Conservation (phyloP, 2,797 vertebrate species). For the Rhinatrema bivittatum region DNA sequence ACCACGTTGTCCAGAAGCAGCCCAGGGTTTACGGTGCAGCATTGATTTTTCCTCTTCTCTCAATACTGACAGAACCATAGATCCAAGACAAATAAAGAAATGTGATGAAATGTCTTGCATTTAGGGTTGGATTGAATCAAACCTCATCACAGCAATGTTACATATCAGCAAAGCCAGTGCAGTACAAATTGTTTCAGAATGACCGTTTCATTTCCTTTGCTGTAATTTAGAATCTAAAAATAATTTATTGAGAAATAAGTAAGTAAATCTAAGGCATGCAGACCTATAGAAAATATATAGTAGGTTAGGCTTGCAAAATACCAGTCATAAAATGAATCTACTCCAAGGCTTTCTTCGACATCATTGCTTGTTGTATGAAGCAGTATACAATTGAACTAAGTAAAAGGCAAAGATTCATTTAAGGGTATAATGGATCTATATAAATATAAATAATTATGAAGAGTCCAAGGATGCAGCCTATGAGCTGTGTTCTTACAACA, state of each 20-base stretch:
- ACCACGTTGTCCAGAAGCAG: constrained; percentile 70
- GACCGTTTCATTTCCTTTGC: constrained; percentile 58
- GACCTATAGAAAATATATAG: too few species aligned
- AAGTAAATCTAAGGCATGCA: constrained; percentile 9
- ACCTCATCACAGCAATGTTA: constrained; percentile 61
- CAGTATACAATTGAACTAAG: too few species aligned
- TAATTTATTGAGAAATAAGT: constrained; percentile 16
- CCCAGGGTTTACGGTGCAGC: constrained; percentile 72
- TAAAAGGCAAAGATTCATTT: too few species aligned
- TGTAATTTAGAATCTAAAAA: constrained; percentile 74
- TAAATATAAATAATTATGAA: too few species aligned
- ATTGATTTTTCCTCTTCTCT: constrained; percentile 93
- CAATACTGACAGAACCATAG: constrained; percentile 98
- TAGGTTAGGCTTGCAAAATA: too few species aligned
- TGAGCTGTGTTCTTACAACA: too few species aligned
- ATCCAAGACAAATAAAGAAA: constrained; percentile 84
- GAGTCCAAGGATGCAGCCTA: too few species aligned
- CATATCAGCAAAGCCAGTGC: constrained; percentile 49
- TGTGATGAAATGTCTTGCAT: constrained; percentile 74
- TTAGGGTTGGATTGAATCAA: constrained; percentile 67
- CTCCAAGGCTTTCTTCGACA: too few species aligned
- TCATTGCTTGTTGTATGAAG: too few species aligned
- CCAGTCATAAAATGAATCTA: too few species aligned
- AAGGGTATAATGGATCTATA: too few species aligned
- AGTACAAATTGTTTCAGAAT: constrained; percentile 61